Percentiles rank a stretch among this genome's conserved stretches.
Evolutionary conservation across 2,113 vertebrate genomes (phyloP).

Genomic region (Cranoglanis bouderius): DNA sequence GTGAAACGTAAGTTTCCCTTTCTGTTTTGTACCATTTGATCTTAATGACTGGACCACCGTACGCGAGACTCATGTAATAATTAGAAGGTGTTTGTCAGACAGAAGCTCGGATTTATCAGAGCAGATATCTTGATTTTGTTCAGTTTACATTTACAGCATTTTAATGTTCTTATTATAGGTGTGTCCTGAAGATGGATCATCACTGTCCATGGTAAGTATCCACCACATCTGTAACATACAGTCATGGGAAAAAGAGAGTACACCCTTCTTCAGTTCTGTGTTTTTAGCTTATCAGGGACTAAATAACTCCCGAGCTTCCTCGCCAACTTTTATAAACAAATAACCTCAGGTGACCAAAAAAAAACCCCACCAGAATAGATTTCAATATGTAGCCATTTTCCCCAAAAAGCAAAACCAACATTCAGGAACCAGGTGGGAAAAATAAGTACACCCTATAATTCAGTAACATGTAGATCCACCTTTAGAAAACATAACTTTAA

Average conservation of each 20-base stretch:
- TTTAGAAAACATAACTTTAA: not conserved
- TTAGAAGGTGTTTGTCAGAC: constrained; percentile 56
- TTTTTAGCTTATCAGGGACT: not conserved
- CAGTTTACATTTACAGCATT: not conserved
- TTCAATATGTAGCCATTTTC: not conserved
- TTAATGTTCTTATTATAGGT: constrained; percentile 71
- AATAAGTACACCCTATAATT: not conserved
- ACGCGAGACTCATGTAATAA: constrained; percentile 48
- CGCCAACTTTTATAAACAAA: not conserved
- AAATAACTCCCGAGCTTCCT: not conserved
- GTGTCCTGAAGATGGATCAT: constrained; percentile 99
- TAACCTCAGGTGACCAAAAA: not conserved
- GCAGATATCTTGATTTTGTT: constrained; percentile 21
- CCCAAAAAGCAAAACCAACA: not conserved
- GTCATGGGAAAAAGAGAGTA: not conserved
- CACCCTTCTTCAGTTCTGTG: not conserved
- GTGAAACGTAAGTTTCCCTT: constrained; percentile 87
- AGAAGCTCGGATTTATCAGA: constrained; percentile 33
- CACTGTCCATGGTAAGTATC: constrained; percentile 91
- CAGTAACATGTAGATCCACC: not conserved
- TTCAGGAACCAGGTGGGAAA: not conserved
- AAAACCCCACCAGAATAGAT: not conserved
- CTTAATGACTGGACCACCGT: constrained; percentile 43
- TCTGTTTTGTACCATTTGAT: constrained; percentile 9
- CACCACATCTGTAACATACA: not conserved